Evolutionary conservation across 2,797 vertebrate genomes (phyloP), one percentile per base, ranked within the genome.

Genomic region (Gadopsis marmoratus): DNA sequence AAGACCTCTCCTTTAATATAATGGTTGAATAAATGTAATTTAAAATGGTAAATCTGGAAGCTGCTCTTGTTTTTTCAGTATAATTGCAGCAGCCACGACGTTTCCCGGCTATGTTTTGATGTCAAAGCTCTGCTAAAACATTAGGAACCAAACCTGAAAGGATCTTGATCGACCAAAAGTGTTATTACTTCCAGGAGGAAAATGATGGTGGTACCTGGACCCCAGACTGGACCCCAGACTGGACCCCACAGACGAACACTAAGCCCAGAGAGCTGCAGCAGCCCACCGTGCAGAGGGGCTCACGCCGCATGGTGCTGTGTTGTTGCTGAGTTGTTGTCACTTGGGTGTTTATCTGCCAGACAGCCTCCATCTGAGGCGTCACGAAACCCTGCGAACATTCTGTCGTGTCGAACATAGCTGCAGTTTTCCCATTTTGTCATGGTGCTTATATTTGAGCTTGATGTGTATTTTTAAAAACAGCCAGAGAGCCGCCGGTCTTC

Each of bases 401-500:
- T 83, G 26, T 51, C 64, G 66, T 14, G 61, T 74, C 86, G 71
- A 78, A 91, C 91, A 87, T 82, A 88, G 88, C 83, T 63, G 53
- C 74, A 54, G 60, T 87, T 91, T 89, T 82, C 73, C 71, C 83
- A 87, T 92, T 90, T 92, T 89, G 80, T 84, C 88, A 81, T 59
- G 33, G 67, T 72, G 83, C 85, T 86, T 90, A 88, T 89, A 88
- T 91, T 67, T 88, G 90, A 88, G 70, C 69, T 53, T 41, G 39
- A 56, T 2, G 3, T 55, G 78, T 85, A 83, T 91, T 85, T 90
- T 85, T 90, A 89, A 87, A 78, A 84, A 54, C 55, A 65, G 77
- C 59, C 71, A 45, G 31, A 60, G 72, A 84, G 66, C 10, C 5
- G 17, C 61, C 39, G 48, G 78, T 69, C 68, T 56, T 41, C 26